Evolutionary conservation across 2,113 vertebrate species (phyloP), one percentile per base, ranked within the genome.

Genomic region (Saimiri boliviensis): DNA sequence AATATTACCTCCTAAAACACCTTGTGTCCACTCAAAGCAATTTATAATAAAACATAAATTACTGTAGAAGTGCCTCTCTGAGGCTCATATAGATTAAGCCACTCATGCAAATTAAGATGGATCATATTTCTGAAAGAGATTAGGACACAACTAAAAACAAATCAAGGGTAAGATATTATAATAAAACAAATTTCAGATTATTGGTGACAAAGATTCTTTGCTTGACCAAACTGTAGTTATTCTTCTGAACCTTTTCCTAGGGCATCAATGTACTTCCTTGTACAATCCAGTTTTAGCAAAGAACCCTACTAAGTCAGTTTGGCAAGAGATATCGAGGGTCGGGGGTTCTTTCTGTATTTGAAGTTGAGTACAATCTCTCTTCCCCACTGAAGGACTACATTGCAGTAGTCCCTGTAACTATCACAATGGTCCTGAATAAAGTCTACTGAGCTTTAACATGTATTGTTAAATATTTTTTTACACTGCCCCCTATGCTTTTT

Each of bases 141-240:
- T 35, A 74, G 84, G 74, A 87, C 54, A 73, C 40, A 92, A 83
- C 85, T 60, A 37, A 84, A 96, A 94, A 73, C 85, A 94, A 96
- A 60, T 68, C 84, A 92, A 86, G 80, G 81, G 6, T 86, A 95
- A 92, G 66, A 11, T 79, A 60, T 91, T 81, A 93, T 87, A 94
- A 89, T 85, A 84, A 92, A 95, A 92, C 49, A 47, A 79, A 73
- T 85, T 93, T 94, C 71, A 52, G 40, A 40, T 86, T 42, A 47
- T 27, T 86, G 27, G 35, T 56, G 30, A 30, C 47, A 40, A 70
- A 37, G 17, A 77, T 19, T 37, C 30, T 77, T 42, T 77, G 70
- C 3, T 83, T 77, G 27, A 35, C 32, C 21, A 52, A 79, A 60
- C 21, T 70, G 80, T 35, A 42, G 7, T 35, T 9, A 56, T 11